Evolutionary conservation across 1,140 invertebrate genomes (phyloP).

Genomic region (Dreissena rostriformis): DNA sequence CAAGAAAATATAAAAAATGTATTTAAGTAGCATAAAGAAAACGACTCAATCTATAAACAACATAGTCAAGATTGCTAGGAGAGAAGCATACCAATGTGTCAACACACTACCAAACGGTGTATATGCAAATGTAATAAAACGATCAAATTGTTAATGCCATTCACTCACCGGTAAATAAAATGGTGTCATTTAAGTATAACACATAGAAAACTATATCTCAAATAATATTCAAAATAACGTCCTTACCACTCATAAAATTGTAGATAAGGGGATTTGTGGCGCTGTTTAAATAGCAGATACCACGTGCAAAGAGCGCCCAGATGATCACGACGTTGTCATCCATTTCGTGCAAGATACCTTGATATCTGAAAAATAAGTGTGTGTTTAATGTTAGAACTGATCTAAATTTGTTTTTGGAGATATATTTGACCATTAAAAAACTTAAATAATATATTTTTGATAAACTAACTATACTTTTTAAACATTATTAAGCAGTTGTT

Average conservation of each 20-base stretch:
- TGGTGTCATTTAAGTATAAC: too few relatives aligned
- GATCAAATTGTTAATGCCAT: neutral
- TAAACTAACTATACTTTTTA: neutral
- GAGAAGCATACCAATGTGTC: neutral
- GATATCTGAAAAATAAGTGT: conserved; percentile 32
- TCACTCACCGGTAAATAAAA: neutral
- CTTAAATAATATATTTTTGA: neutral
- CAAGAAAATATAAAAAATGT: too few relatives aligned
- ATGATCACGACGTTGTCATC: conserved; percentile 24
- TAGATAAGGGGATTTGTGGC: conserved; percentile 95
- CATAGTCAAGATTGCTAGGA: neutral
- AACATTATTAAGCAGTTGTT: neutral
- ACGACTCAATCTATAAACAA: too few relatives aligned
- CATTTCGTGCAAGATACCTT: conserved; percentile 11
- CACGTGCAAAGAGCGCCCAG: conserved; percentile 62
- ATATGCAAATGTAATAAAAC: neutral
- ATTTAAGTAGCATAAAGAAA: too few relatives aligned
- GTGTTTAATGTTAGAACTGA: too few relatives aligned
- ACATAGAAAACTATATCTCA: too few relatives aligned
- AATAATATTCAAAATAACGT: neutral
- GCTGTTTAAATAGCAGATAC: conserved; percentile 89
- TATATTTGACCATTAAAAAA: neutral
- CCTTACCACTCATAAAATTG: conserved; percentile 94
- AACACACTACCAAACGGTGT: neutral
- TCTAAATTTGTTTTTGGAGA: neutral